A percentile compares a stretch with the other conserved stretches of the same genome.
These are phyloP conservation scores for Gambusia holbrooki DNA, from an alignment of 2,113 vertebrate species.

Conservation along the genomic window DNA sequence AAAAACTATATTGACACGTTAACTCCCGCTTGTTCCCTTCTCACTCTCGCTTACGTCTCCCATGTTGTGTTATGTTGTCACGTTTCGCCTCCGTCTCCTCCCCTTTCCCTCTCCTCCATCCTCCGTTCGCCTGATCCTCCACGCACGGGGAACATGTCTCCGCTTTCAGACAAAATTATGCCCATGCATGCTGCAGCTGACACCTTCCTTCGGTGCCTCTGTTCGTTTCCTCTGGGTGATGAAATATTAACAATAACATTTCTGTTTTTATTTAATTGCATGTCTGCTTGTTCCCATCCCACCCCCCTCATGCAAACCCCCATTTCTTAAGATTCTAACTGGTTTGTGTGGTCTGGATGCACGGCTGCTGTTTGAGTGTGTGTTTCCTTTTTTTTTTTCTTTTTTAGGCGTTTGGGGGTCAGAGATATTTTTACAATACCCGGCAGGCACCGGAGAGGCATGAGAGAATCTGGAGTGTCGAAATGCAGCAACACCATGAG, in stretches of 20 bases:
- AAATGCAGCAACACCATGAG: slow-evolving; percentile 65
- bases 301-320: neutral
- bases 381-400: no score
- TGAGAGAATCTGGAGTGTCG: slow-evolving; percentile 32
- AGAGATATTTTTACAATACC: slow-evolving; percentile 25
- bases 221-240: slow-evolving; percentile 44
- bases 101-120: slow-evolving; percentile 2
- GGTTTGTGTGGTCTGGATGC: slow-evolving; percentile 2
- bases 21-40: slow-evolving; percentile 30
- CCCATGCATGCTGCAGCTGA: slow-evolving; percentile 21
- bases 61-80: slow-evolving; percentile 50
- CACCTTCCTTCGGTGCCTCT: slow-evolving; percentile 19
- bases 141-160: slow-evolving; percentile 19
- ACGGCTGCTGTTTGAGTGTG: neutral
- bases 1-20: slow-evolving; percentile 51
- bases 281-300: slow-evolving; percentile 48
- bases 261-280: slow-evolving; percentile 71
- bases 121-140: slow-evolving; percentile 24
- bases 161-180: slow-evolving; percentile 23
- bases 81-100: slow-evolving; percentile 28
- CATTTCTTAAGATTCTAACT: neutral
- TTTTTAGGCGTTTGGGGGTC: slow-evolving; percentile 1
- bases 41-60: slow-evolving; percentile 21
- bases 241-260: slow-evolving; percentile 73
- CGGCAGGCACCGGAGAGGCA: slow-evolving; percentile 27